Evolutionary conservation across 2,888 invertebrate species (phyloP).

Genomic region (Caenorhabditis afra): DNA sequence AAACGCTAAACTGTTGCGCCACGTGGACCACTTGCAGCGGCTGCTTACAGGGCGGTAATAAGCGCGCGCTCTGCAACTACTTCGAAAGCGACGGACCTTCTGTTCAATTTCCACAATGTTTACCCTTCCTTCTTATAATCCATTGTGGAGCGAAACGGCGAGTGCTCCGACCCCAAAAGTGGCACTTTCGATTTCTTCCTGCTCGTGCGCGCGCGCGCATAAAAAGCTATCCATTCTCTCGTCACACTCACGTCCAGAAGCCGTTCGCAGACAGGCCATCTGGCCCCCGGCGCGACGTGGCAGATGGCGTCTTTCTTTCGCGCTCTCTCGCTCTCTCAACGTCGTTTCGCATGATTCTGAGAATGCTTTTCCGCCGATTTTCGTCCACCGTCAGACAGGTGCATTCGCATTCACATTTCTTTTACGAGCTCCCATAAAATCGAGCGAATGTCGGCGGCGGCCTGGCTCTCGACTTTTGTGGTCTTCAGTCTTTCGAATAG

Average conservation of each 20-base stretch:
- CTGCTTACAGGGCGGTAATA: too few relatives aligned
- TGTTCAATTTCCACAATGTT: too few relatives aligned
- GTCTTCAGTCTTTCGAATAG: too few relatives aligned
- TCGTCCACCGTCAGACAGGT: slow-evolving; percentile 1
- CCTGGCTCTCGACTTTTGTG: too few relatives aligned
- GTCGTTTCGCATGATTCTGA: background rate
- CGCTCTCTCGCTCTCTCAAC: background rate
- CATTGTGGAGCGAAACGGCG: too few relatives aligned
- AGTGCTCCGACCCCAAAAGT: slow-evolving; percentile 18
- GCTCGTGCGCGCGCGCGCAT: too few relatives aligned
- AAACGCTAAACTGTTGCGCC: too few relatives aligned
- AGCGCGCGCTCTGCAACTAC: too few relatives aligned
- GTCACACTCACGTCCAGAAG: background rate
- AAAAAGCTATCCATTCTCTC: slow-evolving; percentile 35
- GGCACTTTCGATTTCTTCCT: slow-evolving; percentile 19
- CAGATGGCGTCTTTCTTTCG: slow-evolving; percentile 29
- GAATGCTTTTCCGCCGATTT: slow-evolving; percentile 24
- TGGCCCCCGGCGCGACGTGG: slow-evolving; percentile 40
- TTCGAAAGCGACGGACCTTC: too few relatives aligned
- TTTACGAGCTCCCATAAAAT: background rate
- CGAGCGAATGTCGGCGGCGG: too few relatives aligned
- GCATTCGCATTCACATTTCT: slow-evolving; percentile 6
- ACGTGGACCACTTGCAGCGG: too few relatives aligned
- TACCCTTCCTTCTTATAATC: too few relatives aligned
- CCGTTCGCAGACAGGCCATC: slow-evolving; percentile 15